A percentile compares a stretch with the other conserved stretches of the same genome.
These are phyloP conservation scores for Chrysopa pallens DNA, from an alignment of 1,140 invertebrate genomes.

Conservation along the genomic window DNA sequence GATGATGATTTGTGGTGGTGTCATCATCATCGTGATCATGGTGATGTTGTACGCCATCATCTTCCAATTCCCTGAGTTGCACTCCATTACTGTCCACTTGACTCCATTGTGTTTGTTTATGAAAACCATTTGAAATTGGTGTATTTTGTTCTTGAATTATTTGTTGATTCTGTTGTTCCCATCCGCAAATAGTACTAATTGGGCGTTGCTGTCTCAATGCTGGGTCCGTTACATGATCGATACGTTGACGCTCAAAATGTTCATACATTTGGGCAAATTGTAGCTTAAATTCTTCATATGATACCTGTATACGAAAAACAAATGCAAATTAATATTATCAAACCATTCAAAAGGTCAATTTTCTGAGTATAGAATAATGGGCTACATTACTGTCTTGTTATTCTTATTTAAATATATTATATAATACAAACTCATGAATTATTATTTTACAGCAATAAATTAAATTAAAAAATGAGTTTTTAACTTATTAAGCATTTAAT, in stretches of 20 bases:
- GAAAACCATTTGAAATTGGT: constrained; percentile 17
- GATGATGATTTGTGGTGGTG: not conserved
- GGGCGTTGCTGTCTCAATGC: constrained; percentile 77
- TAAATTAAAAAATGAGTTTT: no score
- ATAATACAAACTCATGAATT: no score
- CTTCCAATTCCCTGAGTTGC: constrained; percentile 21
- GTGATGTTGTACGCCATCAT: constrained; percentile 24
- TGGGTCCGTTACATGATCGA: constrained; percentile 88
- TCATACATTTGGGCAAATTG: constrained; percentile 95
- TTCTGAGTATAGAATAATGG: no score
- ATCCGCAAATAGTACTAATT: constrained; percentile 90
- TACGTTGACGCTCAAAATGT: constrained; percentile 82
- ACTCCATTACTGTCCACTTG: constrained; percentile 25
- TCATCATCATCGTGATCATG: no score
- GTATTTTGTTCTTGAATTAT: constrained; percentile 12
- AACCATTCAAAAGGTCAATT: constrained; percentile 1
- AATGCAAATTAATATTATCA: not conserved
- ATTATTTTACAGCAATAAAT: no score
- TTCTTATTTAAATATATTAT: no score
- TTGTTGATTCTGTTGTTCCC: constrained; percentile 50
- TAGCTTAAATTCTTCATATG: constrained; percentile 92
- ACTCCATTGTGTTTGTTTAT: constrained; percentile 25
- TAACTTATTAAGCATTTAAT: no score
- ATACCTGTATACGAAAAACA: constrained; percentile 38
- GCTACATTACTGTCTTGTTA: no score